Conservation (phyloP, 2,888 invertebrate genomes). For the Drosophila anomalata region DNA sequence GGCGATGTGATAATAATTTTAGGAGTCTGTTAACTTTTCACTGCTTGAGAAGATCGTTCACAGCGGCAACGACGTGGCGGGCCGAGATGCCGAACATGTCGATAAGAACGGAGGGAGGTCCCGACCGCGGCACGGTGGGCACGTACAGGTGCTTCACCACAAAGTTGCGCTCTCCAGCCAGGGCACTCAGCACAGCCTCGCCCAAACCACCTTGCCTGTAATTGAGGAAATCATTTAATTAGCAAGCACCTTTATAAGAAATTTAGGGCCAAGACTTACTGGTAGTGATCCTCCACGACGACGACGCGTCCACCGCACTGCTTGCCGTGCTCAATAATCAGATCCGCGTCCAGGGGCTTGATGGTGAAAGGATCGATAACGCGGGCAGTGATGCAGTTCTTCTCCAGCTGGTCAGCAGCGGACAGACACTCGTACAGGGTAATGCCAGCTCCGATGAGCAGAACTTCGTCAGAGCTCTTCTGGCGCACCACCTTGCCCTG, state of each 20-base stretch:
- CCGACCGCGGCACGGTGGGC: conserved; percentile 94
- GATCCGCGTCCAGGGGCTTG: conserved; percentile 95
- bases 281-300: conserved; percentile 99
- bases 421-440: conserved; percentile 95
- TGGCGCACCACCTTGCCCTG: conserved; percentile 91
- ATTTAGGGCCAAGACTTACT: conserved; percentile 87
- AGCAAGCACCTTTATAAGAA: background rate
- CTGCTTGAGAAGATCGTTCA: conserved; percentile 86
- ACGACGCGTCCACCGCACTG: conserved; percentile 92
- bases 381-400: conserved; percentile 89
- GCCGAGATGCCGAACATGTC: conserved; percentile 95
- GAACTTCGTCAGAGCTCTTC: conserved; percentile 90
- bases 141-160: conserved; percentile 92
- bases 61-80: conserved; percentile 90
- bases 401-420: conserved; percentile 91
- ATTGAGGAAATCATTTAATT: background rate
- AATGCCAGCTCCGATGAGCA: conserved; percentile 96
- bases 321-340: conserved; percentile 90
- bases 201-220: conserved; percentile 92
- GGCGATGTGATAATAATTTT: background rate
- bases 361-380: conserved; percentile 98
- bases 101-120: conserved; percentile 93
- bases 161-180: conserved; percentile 89
- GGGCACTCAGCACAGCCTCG: conserved; percentile 94
- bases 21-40: conserved; percentile 63